These are phyloP conservation scores for Uria lomvia DNA, from an alignment of 2,113 vertebrate species.

Conservation along the genomic window DNA sequence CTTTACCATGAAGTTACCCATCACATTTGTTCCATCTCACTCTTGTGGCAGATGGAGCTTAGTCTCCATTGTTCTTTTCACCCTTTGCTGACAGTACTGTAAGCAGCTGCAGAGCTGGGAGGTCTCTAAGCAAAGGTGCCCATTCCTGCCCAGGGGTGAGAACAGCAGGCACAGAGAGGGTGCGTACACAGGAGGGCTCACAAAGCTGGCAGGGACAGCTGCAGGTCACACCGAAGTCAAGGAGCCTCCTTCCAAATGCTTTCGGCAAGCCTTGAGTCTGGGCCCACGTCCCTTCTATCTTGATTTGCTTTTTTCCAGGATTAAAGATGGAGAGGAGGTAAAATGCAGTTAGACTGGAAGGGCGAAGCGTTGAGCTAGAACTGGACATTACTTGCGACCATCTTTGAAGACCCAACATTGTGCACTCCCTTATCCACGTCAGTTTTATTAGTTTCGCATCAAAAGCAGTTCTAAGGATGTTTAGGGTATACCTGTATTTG, in stretches of 20 bases:
- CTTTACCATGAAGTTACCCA: not conserved
- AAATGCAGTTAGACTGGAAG: not conserved
- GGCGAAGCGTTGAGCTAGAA: not conserved
- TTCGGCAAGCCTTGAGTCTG: not conserved
- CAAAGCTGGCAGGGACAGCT: not conserved
- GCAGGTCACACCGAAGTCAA: not conserved
- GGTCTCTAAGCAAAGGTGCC: not conserved
- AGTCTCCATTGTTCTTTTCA: not conserved
- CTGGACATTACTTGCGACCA: not conserved
- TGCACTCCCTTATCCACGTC: not conserved
- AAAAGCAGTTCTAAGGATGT: not conserved
- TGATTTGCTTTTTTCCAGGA: not conserved
- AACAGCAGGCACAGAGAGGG: not conserved
- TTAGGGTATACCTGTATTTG: not conserved
- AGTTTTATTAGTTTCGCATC: not conserved
- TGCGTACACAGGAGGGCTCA: accelerated
- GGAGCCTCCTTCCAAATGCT: not conserved
- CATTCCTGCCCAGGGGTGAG: not conserved
- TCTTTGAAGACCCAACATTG: not conserved
- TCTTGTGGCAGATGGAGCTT: not conserved
- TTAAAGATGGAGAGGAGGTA: not conserved
- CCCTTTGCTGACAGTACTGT: not conserved
- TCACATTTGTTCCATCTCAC: not conserved
- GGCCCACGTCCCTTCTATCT: not conserved
- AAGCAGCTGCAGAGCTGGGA: not conserved